These are phyloP conservation scores for Actenoides lindsayi DNA, from an alignment of 2,113 vertebrate species.

Conservation along the genomic window DNA sequence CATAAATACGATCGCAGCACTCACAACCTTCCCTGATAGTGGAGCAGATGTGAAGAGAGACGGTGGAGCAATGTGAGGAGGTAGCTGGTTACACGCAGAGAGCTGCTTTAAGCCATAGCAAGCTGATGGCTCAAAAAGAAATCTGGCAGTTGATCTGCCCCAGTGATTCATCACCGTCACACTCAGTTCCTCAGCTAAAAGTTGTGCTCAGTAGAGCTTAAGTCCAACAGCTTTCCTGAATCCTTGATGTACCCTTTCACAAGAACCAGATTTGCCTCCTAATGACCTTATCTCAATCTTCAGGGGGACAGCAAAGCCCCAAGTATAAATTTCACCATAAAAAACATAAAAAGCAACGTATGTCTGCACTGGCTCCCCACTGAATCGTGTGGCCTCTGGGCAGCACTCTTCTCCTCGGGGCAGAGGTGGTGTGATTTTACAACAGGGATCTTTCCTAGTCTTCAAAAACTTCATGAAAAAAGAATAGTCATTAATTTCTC, in stretches of 20 bases:
- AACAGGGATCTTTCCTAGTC: background rate
- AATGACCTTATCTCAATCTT: background rate
- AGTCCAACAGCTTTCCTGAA: background rate
- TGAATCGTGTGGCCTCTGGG: background rate
- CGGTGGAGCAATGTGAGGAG: background rate
- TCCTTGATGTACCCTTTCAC: background rate
- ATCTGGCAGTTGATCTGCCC: background rate
- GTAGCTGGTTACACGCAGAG: background rate
- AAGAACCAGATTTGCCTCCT: background rate
- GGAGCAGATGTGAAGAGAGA: background rate
- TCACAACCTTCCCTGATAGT: background rate
- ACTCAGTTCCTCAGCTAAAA: background rate
- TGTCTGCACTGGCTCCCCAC: background rate
- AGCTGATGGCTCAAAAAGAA: background rate
- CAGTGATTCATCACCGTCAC: background rate
- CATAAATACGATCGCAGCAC: background rate
- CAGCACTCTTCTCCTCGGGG: background rate
- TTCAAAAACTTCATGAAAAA: background rate
- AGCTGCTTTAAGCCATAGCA: background rate
- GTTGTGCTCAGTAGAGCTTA: background rate
- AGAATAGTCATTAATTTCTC: background rate
- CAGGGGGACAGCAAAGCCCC: background rate
- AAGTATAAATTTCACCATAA: background rate
- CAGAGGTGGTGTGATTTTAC: background rate
- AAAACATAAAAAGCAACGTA: background rate